These are phyloP conservation scores for Butastur rufipennis DNA, from an alignment of 2,113 vertebrate species.

Conservation along the genomic window DNA sequence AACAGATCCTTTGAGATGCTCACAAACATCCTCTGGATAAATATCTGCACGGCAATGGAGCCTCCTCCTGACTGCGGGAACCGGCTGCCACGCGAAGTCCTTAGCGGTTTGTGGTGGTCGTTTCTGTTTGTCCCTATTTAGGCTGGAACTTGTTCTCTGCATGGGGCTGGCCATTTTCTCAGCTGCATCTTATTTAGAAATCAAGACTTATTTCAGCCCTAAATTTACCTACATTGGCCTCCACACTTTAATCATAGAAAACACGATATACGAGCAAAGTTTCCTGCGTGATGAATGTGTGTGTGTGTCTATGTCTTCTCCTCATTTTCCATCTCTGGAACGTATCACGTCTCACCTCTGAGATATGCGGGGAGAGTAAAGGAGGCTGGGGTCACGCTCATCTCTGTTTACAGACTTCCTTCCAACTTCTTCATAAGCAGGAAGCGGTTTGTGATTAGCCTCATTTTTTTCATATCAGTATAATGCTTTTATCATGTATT, in stretches of 20 bases:
- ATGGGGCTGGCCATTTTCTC: background rate
- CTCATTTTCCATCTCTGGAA: constrained; percentile 9
- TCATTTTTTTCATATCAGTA: background rate
- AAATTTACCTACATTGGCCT: background rate
- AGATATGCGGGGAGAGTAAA: background rate
- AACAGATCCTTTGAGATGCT: background rate
- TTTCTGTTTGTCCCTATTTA: background rate
- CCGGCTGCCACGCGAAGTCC: rapidly evolving
- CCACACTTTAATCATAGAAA: background rate
- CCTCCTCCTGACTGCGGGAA: background rate
- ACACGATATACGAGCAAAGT: background rate
- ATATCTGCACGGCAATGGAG: background rate
- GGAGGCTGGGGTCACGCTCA: background rate
- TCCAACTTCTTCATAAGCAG: background rate
- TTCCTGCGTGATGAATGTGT: background rate
- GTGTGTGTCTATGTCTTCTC: background rate
- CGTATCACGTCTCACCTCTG: background rate
- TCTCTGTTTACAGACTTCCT: constrained; percentile 15
- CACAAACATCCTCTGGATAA: background rate
- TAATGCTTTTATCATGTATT: background rate
- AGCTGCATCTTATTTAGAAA: background rate
- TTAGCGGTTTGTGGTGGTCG: background rate
- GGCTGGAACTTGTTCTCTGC: background rate
- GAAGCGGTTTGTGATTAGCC: background rate
- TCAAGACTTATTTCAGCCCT: background rate